Evolutionary conservation across 2,797 vertebrate species (phyloP), one percentile per base, ranked within the genome.

Genomic region (Heteromormyrus szaboi): DNA sequence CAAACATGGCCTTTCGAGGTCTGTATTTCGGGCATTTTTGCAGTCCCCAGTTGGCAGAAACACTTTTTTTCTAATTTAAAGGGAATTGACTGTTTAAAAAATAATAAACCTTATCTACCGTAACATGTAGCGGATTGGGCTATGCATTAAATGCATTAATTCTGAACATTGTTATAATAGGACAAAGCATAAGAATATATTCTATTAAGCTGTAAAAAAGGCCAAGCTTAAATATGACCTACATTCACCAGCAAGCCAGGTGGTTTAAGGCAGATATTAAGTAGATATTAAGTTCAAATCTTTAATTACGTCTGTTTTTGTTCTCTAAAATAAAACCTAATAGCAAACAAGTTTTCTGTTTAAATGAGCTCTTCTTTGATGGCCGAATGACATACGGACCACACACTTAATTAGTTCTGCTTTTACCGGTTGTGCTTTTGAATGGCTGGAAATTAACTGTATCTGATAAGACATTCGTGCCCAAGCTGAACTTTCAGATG

Each of bases 21-120:
- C 14, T 65, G 81, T 76, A 53, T 76, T 84, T 56, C 4, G 7
- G 44, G 83, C 29, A 48, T 29, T 85, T 22, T 50, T 85, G n/a
- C 83, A 85, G 48, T 51, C 50, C 46, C 90, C 92, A 93, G 94
- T 94, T 94, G 93, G 93, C 89, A 91, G 90, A 91, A 93, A 93
- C 59, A 59, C 17, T n/a, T 44, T 44, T 76, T 19, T 68, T 84
- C 37, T 37, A 48, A 85, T 37, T 56, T 65, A 85, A 44, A n/a
- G 29, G 8, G 33, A 59, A 37, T 37, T 86, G 85, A 86, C 37
- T 59, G 14, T 41, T 86, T 41, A 86, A 59, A 86, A 8, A 51
- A 37, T 85, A 79, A 29, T 22, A 50, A 85, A 85, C n/a, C 46
- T 86, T 56, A 56, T 86, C 51, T 86, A 33, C 85, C 7, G 3